Evolutionary conservation across 2,113 vertebrate species (phyloP).

Genomic region (Lichenostomus cassidix): DNA sequence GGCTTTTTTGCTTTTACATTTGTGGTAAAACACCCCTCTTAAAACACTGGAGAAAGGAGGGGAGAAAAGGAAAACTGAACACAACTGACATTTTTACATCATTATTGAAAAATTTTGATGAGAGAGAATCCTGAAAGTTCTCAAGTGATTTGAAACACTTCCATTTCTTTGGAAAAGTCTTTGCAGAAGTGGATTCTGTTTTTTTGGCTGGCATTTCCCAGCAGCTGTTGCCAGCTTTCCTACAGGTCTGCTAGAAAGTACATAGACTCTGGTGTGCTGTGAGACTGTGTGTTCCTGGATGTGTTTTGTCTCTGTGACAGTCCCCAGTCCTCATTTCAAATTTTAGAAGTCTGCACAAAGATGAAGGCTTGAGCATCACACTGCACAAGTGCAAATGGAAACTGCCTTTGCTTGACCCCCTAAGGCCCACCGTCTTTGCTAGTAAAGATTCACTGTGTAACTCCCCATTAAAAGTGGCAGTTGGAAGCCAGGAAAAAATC

Average conservation of each 20-base stretch:
- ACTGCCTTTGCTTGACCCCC: background rate
- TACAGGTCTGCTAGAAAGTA: background rate
- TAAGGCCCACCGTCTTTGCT: background rate
- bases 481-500: conserved; percentile 20
- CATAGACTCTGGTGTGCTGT: background rate
- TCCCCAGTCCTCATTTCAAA: background rate
- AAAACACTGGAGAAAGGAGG: background rate
- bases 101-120: background rate
- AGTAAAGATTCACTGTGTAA: conserved; percentile 5
- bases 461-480: background rate
- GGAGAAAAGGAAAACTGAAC: background rate
- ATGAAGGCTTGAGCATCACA: background rate
- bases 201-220: background rate
- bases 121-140: background rate
- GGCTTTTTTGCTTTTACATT: background rate
- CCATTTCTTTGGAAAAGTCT: background rate
- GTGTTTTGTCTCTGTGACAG: background rate
- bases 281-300: background rate
- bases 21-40: background rate
- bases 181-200: background rate
- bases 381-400: background rate
- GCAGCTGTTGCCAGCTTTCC: conserved; percentile 1
- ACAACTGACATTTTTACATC: background rate
- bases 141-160: background rate
- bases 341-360: background rate